A percentile compares a stretch with the other conserved stretches of the same genome.
Evolutionary conservation across 2,888 invertebrate genomes (phyloP).

Genomic region (Hermaeophaga mercurialis): DNA sequence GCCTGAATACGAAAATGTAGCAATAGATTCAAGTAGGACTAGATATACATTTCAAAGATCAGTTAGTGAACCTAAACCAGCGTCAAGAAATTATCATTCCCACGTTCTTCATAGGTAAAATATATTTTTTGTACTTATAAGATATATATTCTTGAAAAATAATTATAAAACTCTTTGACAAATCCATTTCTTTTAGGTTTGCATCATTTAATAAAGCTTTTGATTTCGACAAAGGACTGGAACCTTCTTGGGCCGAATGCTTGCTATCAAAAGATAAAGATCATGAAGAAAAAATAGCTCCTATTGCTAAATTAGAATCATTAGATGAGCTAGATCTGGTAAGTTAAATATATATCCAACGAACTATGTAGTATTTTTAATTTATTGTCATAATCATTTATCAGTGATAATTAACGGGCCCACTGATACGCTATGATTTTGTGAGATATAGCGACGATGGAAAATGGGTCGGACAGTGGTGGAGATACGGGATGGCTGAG

Average conservation of each 20-base stretch:
- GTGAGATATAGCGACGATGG: too few species aligned
- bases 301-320: slow-evolving; percentile 69
- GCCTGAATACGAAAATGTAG: slow-evolving; percentile 55
- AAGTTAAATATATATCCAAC: too few species aligned
- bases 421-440: too few species aligned
- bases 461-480: too few species aligned
- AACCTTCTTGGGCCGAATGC: slow-evolving; percentile 46
- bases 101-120: slow-evolving; percentile 56
- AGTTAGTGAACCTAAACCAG: slow-evolving; percentile 58
- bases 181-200: slow-evolving; percentile 45
- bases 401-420: too few species aligned
- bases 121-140: background rate
- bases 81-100: slow-evolving; percentile 54
- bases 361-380: too few species aligned
- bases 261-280: slow-evolving; percentile 45
- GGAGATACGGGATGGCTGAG: too few species aligned
- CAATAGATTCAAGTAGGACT: slow-evolving; percentile 50
- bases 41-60: slow-evolving; percentile 56
- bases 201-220: slow-evolving; percentile 57
- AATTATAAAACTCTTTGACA: background rate
- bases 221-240: slow-evolving; percentile 53
- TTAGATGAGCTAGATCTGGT: slow-evolving; percentile 68
- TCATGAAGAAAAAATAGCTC: slow-evolving; percentile 59
- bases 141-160: background rate
- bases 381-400: too few species aligned